A percentile compares a stretch with the other conserved stretches of the same genome.
phyloP scores from a whole-genome alignment of 2,888 invertebrate genomes.

The Tenthredo mesomela region DNA sequence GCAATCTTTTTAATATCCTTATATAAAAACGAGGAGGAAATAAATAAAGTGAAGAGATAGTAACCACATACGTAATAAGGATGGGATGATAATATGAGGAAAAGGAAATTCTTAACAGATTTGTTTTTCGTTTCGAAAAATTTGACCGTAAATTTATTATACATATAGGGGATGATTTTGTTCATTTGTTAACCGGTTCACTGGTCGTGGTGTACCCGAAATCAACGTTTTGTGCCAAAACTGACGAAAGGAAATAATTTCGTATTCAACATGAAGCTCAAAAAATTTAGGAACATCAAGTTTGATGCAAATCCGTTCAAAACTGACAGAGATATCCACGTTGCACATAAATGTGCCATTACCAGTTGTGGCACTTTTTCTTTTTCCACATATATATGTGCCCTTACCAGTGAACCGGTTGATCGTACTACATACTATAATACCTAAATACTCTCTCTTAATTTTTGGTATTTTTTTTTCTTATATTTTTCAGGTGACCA shows the following conservation, averaged over 20 bases:
- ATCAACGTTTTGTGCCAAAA: too few species aligned
- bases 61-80: neutral
- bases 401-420: too few species aligned
- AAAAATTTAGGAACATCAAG: too few species aligned
- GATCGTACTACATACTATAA: neutral
- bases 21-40: neutral
- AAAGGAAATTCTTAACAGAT: neutral
- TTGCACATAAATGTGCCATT: too few species aligned
- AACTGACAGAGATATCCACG: too few species aligned
- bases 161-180: neutral
- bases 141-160: neutral
- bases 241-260: too few species aligned
- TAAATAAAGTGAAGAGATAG: neutral
- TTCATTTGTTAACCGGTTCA: too few species aligned
- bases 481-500: slow-evolving; percentile 65
- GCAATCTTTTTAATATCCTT: slow-evolving; percentile 21
- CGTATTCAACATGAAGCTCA: too few species aligned
- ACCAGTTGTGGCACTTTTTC: too few species aligned
- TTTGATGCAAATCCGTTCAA: too few species aligned
- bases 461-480: neutral
- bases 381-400: too few species aligned
- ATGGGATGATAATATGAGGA: neutral
- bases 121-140: neutral
- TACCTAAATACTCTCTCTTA: neutral
- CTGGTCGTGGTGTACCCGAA: too few species aligned